Evolutionary conservation across 2,888 invertebrate genomes (phyloP).

Genomic region (Plusia festucae): DNA sequence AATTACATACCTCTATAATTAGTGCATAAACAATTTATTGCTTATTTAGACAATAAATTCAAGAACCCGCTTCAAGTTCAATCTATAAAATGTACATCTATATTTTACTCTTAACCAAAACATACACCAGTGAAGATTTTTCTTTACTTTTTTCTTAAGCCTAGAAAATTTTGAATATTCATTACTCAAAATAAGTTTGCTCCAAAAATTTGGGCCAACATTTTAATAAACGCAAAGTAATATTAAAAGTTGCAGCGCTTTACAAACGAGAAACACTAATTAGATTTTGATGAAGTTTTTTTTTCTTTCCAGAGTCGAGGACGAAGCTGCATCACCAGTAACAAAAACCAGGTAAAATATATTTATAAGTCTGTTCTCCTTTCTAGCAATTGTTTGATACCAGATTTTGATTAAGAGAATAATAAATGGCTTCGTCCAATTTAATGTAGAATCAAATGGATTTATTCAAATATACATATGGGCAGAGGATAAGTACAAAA

Average conservation of each 20-base stretch:
- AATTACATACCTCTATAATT: no score
- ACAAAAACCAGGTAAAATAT: conserved; percentile 78
- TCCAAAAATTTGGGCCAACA: conserved; percentile 31
- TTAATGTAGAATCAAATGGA: no score
- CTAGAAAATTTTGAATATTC: conserved; percentile 13
- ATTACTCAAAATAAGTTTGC: conserved; percentile 24
- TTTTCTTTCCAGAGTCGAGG: conserved; percentile 82
- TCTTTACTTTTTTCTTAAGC: not conserved
- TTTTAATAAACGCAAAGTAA: conserved; percentile 24
- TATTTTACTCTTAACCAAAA: no score
- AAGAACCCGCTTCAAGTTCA: no score
- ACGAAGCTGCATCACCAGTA: conserved; percentile 81
- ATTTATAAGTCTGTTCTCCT: conserved; percentile 1
- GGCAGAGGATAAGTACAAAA: not conserved
- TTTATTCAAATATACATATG: no score
- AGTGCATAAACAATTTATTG: no score
- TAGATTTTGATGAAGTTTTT: conserved; percentile 45
- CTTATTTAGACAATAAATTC: no score
- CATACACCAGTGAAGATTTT: no score
- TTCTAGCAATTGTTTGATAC: no score
- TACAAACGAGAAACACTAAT: conserved; percentile 37
- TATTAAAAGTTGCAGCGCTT: conserved; percentile 33
- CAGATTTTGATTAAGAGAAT: no score
- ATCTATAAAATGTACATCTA: no score
- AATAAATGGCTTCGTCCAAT: no score